Evolutionary conservation across 2,113 vertebrate species (phyloP), one percentile per base, ranked within the genome.

Genomic region (Ictidomys tridecemlineatus): DNA sequence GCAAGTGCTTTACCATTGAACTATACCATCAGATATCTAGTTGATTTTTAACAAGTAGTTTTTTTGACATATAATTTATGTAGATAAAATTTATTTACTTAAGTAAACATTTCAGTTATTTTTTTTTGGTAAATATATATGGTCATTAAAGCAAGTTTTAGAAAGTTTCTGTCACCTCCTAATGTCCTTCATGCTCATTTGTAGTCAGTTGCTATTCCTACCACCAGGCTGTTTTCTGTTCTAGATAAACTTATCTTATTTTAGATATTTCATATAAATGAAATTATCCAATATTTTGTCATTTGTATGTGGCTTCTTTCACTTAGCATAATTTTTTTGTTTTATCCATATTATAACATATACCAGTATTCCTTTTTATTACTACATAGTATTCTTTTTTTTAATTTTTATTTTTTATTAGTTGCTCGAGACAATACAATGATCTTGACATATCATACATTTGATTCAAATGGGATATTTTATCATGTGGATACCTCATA

Each of bases 31-130:
- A 61, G 58, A 24, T 26, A 8, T 28, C 26, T 28, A 28, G 26
- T 28, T 80, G 73, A 63, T 92, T 92, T 92, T 95, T 72, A 37
- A 67, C 58, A 65, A 69, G 37, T 67, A 77, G 16, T 34, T 78
- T 78, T 34, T 24, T 84, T 70, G 28, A 69, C 30, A 39, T 90
- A 70, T 83, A 83, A 56, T 63, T 93, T 77, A 42, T 22, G 9
- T n/a, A 74, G 69, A 53, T 89, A 76, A 94, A 89, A n/a, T 76
- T 89, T 53, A 67, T 24, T 26, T 34, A 87, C 51, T 74, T 53
- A 89, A 76, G 2, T 84, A 58, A 90, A 30, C 51, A 84, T 37
- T 69, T 72, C 12, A 80, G 0, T 91, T 13, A 63, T 34, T 85
- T 91, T 91, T 91, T 39, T 91, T 91, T 53, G n/a, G 45, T 90